These are phyloP conservation scores for Schizotus pectinicornis DNA, from an alignment of 2,888 invertebrate species.

Conservation along the genomic window DNA sequence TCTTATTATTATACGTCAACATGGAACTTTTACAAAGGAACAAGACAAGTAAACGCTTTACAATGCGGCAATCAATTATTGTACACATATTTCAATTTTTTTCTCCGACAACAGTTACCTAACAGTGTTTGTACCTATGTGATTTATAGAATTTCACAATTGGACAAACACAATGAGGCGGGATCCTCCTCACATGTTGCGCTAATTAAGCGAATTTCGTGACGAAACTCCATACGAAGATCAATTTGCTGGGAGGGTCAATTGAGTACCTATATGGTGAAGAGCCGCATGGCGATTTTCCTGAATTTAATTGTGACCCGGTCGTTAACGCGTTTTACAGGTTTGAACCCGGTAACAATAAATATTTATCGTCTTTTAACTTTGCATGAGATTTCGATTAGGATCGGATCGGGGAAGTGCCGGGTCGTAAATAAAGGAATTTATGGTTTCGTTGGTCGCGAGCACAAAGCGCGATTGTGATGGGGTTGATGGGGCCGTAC, in stretches of 20 bases:
- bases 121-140: constrained; percentile 24
- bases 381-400: constrained; percentile 8
- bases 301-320: too few relatives aligned
- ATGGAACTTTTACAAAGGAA: constrained; percentile 31
- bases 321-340: too few relatives aligned
- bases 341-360: constrained; percentile 4
- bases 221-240: too few relatives aligned
- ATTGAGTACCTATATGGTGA: too few relatives aligned
- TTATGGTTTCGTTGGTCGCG: too few relatives aligned
- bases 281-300: too few relatives aligned
- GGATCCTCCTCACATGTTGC: constrained; percentile 13
- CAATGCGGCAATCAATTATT: constrained; percentile 34
- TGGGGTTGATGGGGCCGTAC: constrained; percentile 20
- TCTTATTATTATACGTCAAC: constrained; percentile 33
- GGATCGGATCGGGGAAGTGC: constrained; percentile 5
- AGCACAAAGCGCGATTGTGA: constrained; percentile 20
- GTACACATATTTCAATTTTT: constrained; percentile 30
- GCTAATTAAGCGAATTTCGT: too few relatives aligned
- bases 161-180: constrained; percentile 25
- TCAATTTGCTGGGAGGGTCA: too few relatives aligned
- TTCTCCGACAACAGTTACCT: constrained; percentile 23
- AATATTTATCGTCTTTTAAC: constrained; percentile 9
- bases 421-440: background rate
- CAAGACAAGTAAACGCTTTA: constrained; percentile 30
- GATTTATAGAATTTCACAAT: constrained; percentile 31